Evolutionary conservation across 2,888 invertebrate genomes (phyloP), one percentile per base, ranked within the genome.

Genomic region (Homarus gammarus): DNA sequence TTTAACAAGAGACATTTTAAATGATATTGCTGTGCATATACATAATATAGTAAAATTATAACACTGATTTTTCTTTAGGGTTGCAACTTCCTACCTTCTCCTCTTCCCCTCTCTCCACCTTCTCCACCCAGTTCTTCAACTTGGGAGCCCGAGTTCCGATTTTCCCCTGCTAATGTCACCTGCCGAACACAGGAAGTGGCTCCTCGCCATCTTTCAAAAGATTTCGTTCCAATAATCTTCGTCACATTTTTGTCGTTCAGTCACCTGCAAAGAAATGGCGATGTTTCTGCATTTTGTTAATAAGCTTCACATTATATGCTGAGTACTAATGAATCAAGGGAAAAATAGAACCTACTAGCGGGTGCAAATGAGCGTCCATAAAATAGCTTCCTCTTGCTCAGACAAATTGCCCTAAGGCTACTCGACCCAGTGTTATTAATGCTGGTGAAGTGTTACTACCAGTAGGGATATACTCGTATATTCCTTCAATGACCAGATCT

Each of bases 121-220:
- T 40, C 22, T 73, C 40, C 73, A 40, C 40, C 73, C 38, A 6
- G n/a, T 73, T 40, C 22, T 51, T 49, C 49, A 27, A 44, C 49
- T 49, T 77, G 2, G 49, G 27, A 44, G 49, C n/a, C 49, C 18
- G 44, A 40, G 27, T 44, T 27, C 75, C 31, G 27, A n/a, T n/a
- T 31, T 31, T n/a, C n/a, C 75, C 56, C 78, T 78, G 78, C 22
- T 22, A 51, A 18, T 56, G 78, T 78, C 78, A 78, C 78, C 78
- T 78, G 78, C 56, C 78, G 22, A 36, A 78, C 79, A 61, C 61
- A 79, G 79, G 61, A 79, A 79, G 79, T 38, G 79, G 51, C 79
- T 31, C 61, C 61, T 27, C 8, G 56, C 51, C 38, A 3, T 64
- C 27, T 64, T 27, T 36, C 61, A 31, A 33, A 51, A 73, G 61